phyloP scores from a whole-genome alignment of 2,113 vertebrate species.

The Terrapene triunguis region DNA sequence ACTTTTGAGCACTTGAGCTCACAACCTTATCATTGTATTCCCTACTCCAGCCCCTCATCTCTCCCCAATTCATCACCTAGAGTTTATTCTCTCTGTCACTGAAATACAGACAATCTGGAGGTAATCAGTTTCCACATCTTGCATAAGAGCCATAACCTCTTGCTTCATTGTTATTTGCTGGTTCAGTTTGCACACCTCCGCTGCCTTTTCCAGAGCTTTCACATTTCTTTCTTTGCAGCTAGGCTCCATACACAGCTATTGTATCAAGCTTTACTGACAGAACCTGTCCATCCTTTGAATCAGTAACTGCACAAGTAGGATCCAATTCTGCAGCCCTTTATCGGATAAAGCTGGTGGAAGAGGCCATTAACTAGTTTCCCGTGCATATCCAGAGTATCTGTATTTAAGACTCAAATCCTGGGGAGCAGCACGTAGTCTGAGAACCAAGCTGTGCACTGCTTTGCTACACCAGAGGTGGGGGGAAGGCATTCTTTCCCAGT shows the following conservation, averaged over 20 bases:
- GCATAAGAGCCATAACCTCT: background rate
- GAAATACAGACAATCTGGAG: background rate
- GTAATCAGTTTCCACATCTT: background rate
- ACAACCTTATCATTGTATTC: fast-evolving
- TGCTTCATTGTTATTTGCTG: background rate
- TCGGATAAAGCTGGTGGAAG: background rate
- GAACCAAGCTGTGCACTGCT: background rate
- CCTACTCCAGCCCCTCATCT: background rate
- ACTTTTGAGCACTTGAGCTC: background rate
- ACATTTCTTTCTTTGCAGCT: background rate
- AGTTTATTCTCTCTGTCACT: background rate
- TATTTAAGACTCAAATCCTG: background rate
- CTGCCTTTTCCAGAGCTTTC: background rate
- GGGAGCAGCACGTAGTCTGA: background rate
- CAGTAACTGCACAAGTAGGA: background rate
- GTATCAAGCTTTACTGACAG: background rate
- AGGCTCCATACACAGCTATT: background rate
- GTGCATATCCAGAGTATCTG: background rate
- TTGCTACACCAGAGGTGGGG: background rate
- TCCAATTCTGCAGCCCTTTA: background rate
- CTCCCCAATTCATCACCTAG: background rate
- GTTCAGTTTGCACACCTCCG: background rate
- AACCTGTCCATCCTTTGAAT: background rate
- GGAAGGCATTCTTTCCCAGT: background rate
- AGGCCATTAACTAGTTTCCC: background rate